Percentiles rank a stretch among this genome's conserved stretches.
phyloP scores from a whole-genome alignment of 2,113 vertebrate species.

The Prunella himalayana region DNA sequence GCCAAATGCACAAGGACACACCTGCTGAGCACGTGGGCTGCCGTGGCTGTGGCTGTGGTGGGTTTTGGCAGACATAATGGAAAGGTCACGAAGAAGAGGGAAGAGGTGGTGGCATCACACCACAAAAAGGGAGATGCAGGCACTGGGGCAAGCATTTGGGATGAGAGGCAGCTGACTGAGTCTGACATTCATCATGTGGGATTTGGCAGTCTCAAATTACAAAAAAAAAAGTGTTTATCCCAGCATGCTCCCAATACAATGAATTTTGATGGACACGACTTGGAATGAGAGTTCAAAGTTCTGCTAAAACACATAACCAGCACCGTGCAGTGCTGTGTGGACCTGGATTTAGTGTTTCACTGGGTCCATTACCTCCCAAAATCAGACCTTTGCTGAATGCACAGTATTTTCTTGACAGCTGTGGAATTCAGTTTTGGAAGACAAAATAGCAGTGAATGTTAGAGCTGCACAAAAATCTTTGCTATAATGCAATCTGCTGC shows the following conservation, averaged over 20 bases:
- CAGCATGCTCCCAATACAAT: background rate
- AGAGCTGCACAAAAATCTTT: background rate
- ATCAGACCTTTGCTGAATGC: background rate
- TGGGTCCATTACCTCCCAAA: background rate
- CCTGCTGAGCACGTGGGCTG: fast-evolving
- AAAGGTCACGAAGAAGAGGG: background rate
- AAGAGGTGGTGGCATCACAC: background rate
- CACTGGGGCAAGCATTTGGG: background rate
- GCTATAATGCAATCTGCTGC: background rate
- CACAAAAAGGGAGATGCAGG: background rate
- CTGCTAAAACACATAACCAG: background rate
- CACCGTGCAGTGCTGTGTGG: fast-evolving
- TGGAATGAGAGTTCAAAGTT: background rate
- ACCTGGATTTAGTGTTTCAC: background rate
- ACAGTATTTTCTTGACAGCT: background rate
- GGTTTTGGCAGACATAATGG: background rate
- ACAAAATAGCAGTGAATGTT: background rate
- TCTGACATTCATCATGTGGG: background rate
- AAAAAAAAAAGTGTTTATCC: background rate
- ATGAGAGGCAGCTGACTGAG: background rate
- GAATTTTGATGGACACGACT: background rate
- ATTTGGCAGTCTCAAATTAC: background rate
- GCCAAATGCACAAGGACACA: background rate
- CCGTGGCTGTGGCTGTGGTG: fast-evolving
- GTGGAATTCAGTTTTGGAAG: background rate